These are phyloP conservation scores for Clarias laeviceps DNA, from an alignment of 2,797 vertebrate species.

Conservation along the genomic window DNA sequence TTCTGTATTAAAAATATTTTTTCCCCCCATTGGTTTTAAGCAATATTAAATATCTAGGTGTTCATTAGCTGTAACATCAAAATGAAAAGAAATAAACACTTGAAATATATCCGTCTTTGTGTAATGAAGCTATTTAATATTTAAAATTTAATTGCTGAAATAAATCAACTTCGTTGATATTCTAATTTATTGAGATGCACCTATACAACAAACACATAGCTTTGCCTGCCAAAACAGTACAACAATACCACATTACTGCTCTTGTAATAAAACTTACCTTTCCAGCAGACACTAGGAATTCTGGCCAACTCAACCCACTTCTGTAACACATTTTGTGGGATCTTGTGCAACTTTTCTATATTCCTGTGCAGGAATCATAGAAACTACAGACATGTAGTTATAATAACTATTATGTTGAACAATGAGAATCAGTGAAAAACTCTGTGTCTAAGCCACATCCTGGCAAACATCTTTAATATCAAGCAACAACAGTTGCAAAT, in stretches of 20 bases:
- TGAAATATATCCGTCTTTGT: no score
- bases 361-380: neutral
- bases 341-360: neutral
- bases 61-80: no score
- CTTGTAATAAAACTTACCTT: neutral
- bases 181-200: no score
- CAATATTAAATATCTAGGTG: no score
- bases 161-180: no score
- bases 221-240: neutral
- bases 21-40: no score
- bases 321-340: neutral
- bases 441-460: neutral
- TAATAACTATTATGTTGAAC: neutral
- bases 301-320: neutral
- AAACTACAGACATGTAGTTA: neutral
- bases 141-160: no score
- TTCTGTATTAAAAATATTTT: no score
- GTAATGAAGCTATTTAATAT: no score
- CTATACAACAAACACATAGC: conserved; percentile 12
- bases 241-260: neutral
- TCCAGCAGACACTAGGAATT: neutral
- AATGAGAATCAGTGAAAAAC: neutral
- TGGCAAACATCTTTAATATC: neutral
- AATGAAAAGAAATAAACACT: no score
- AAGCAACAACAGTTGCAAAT: neutral